Evolutionary conservation across 1,140 invertebrate species (phyloP).

Genomic region (Diabrotica virgifera): DNA sequence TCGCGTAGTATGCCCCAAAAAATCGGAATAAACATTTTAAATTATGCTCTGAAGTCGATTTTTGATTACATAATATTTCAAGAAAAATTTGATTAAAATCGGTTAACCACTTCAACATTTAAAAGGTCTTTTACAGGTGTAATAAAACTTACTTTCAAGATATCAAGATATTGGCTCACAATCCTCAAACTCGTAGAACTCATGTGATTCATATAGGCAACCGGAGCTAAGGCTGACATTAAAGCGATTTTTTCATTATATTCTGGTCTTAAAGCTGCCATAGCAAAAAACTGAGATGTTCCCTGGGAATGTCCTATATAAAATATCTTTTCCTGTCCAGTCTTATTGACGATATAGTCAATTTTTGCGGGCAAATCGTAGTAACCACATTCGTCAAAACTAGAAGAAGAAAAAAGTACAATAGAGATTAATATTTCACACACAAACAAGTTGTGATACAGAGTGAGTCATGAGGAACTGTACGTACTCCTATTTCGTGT

Average conservation of each 20-base stretch:
- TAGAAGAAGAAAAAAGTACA: slow-evolving; percentile 16
- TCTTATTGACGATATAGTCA: slow-evolving; percentile 50
- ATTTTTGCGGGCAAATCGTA: slow-evolving; percentile 61
- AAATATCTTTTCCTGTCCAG: slow-evolving; percentile 28
- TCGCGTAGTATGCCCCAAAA: too few relatives aligned
- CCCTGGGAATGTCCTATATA: slow-evolving; percentile 52
- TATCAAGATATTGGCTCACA: not conserved
- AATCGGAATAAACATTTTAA: too few relatives aligned
- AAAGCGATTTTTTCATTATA: slow-evolving; percentile 59
- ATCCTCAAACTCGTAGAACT: slow-evolving; percentile 9
- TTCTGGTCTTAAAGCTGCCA: slow-evolving; percentile 61
- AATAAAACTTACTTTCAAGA: slow-evolving; percentile 7
- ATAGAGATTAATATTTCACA: too few relatives aligned
- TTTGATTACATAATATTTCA: too few relatives aligned
- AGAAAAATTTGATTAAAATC: too few relatives aligned
- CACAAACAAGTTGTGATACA: too few relatives aligned
- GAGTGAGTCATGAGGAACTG: too few relatives aligned
- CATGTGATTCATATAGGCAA: slow-evolving; percentile 58
- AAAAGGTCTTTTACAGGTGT: too few relatives aligned
- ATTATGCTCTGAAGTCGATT: too few relatives aligned
- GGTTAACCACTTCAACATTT: too few relatives aligned
- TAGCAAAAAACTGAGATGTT: slow-evolving; percentile 60
- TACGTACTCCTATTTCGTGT: too few relatives aligned
- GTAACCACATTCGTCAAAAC: slow-evolving; percentile 47
- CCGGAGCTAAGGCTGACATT: slow-evolving; percentile 68